phyloP scores from a whole-genome alignment of 1,140 invertebrate species.

The Drosophila bifasciata region DNA sequence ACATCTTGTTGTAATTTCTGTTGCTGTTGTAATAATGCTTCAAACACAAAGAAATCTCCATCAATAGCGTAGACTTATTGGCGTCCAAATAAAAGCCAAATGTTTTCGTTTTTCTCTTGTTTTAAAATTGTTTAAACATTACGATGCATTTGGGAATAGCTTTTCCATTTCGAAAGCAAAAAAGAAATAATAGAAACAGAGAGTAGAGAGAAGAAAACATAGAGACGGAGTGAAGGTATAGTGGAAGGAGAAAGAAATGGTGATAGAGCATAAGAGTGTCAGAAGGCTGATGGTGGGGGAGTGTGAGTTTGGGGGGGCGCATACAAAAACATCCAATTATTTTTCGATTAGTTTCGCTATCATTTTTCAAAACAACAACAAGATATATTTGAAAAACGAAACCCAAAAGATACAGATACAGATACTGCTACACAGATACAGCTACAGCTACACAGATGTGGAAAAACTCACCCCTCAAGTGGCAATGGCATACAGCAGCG shows the following conservation, averaged over 20 bases:
- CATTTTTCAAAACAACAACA: slow-evolving; percentile 71
- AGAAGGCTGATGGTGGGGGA: not conserved
- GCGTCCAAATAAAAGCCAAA: slow-evolving; percentile 70
- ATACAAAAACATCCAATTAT: slow-evolving; percentile 78
- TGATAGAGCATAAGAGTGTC: slow-evolving; percentile 1
- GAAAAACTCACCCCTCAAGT: slow-evolving; percentile 54
- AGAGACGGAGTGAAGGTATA: slow-evolving; percentile 25
- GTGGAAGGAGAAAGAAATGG: slow-evolving; percentile 33
- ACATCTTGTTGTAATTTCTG: no score
- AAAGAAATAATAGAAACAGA: slow-evolving; percentile 53
- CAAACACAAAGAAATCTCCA: not conserved
- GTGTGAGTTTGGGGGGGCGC: slow-evolving; percentile 6
- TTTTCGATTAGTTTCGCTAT: slow-evolving; percentile 84
- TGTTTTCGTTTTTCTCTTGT: slow-evolving; percentile 45
- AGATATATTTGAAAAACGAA: slow-evolving; percentile 37
- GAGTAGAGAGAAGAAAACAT: slow-evolving; percentile 41
- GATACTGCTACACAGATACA: slow-evolving; percentile 1
- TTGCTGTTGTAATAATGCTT: no score
- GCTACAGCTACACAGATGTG: slow-evolving; percentile 1
- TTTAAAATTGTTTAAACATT: slow-evolving; percentile 81
- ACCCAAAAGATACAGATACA: slow-evolving; percentile 29
- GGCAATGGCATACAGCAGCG: no score
- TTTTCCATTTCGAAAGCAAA: slow-evolving; percentile 58
- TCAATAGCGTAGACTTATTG: not conserved
- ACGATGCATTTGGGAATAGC: slow-evolving; percentile 83